Base-by-base conservation (phyloP, 2,797 vertebrate genomes). In the Labroides dimidiatus region DNA sequence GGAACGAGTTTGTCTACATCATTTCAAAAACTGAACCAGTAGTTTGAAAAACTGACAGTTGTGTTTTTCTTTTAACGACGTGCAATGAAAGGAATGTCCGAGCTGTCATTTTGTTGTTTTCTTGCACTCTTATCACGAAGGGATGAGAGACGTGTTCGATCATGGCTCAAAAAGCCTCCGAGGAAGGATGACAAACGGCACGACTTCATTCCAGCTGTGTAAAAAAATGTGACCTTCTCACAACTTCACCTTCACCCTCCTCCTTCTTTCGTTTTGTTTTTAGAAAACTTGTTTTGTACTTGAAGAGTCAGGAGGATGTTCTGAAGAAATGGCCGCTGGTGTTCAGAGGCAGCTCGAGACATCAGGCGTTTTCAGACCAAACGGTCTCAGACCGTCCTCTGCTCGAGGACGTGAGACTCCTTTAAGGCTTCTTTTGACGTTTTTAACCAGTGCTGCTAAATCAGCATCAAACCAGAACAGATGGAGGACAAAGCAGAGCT, bases 71-170 rank as follows among this genome's bases (percentile, higher is more conserved):
- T 67, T n/a, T n/a, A 27, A 71, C 37, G 36, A 75, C 61, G 87
- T 90, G 87, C 86, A 89, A 88, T 88, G 87, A 71, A 61, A 83
- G 65, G 72, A 78, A 72, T 33, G 67, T 73, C 60, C 43, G 23
- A 42, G 51, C 68, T 72, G 70, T 64, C 36, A 7, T 64, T 56
- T 64, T 8, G 30, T 64, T 54, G 48, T 58, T 74, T 49, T 63
- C 41, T 33, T 44, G 49, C 57, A 71, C 64, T 53, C 39, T 56
- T 41, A 23, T 6, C 60, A 10, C 54, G 59, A 57, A 21, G 50
- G 67, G 62, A 64, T 20, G 42, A 50, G 58, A 79, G 36, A 45
- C 44, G 27, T 33, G 30, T 33, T 33, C 4, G 30, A 33, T 33
- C 4, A 60, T 1, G 47, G 44, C 21, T 8, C 30, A 2, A 42